Percentiles rank a stretch among this genome's conserved stretches.
phyloP scores from a whole-genome alignment of 2,888 invertebrate species.

The Ferrisia virgata region DNA sequence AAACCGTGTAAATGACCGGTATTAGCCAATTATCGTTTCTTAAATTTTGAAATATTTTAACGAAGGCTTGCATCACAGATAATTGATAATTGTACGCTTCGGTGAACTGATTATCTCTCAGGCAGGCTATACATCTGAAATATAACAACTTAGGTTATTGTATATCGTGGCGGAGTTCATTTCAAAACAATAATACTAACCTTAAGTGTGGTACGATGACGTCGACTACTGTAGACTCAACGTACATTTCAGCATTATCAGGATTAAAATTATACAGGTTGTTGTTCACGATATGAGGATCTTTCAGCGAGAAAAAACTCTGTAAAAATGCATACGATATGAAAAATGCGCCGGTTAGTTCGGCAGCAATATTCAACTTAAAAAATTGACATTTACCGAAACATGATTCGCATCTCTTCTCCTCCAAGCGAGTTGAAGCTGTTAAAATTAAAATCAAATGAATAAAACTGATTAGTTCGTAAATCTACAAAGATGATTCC shows the following conservation, averaged over 20 bases:
- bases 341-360: too few relatives aligned
- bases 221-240: slow-evolving; percentile 73
- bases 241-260: slow-evolving; percentile 68
- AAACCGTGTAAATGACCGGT: slow-evolving; percentile 86
- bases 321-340: slow-evolving; percentile 48
- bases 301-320: slow-evolving; percentile 63
- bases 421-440: slow-evolving; percentile 62
- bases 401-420: slow-evolving; percentile 63
- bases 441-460: slow-evolving; percentile 19
- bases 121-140: slow-evolving; percentile 58
- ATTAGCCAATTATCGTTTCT: slow-evolving; percentile 97
- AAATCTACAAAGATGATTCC: background rate
- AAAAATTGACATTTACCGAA: slow-evolving; percentile 52
- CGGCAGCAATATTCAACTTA: too few relatives aligned
- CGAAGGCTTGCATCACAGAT: slow-evolving; percentile 71
- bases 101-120: slow-evolving; percentile 56
- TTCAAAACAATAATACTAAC: slow-evolving; percentile 49
- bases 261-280: slow-evolving; percentile 69
- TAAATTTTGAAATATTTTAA: slow-evolving; percentile 77
- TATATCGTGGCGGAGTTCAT: background rate
- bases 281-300: slow-evolving; percentile 69
- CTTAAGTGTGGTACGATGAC: slow-evolving; percentile 68
- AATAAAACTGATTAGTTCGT: background rate
- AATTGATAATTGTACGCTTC: slow-evolving; percentile 77
- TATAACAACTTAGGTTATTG: slow-evolving; percentile 29